Evolutionary conservation across 2,888 invertebrate species (phyloP).

Genomic region (Amblyjoppa proteus): DNA sequence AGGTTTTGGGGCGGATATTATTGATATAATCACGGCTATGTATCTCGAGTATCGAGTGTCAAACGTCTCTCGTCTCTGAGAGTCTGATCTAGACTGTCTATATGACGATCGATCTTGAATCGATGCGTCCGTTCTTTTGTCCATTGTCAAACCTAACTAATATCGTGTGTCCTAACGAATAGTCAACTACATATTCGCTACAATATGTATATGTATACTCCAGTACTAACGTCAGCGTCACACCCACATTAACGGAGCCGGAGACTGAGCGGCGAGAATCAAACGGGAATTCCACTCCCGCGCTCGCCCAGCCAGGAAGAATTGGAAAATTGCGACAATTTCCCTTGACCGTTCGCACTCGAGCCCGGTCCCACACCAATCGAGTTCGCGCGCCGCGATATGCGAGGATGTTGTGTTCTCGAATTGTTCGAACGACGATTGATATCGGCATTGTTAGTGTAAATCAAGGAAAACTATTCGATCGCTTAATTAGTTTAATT

Average conservation of each 20-base stretch:
- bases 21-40: no score
- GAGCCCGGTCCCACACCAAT: slow-evolving; percentile 10
- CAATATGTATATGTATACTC: neutral
- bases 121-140: no score
- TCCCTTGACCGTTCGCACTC: slow-evolving; percentile 32
- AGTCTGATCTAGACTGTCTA: no score
- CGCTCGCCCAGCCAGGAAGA: slow-evolving; percentile 50
- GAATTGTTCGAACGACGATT: neutral
- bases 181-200: no score
- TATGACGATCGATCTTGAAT: no score
- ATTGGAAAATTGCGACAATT: slow-evolving; percentile 65
- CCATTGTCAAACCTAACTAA: no score
- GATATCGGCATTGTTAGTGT: neutral
- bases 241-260: neutral
- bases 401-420: neutral
- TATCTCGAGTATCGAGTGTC: no score
- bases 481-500: neutral
- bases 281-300: slow-evolving; percentile 40
- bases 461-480: neutral
- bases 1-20: no score
- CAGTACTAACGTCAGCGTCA: neutral
- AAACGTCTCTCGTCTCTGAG: no score
- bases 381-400: neutral
- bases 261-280: slow-evolving; percentile 36
- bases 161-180: no score